A percentile compares a stretch with the other conserved stretches of the same genome.
Evolutionary conservation across 1,140 invertebrate genomes (phyloP).

Genomic region (Mamestra configurata): DNA sequence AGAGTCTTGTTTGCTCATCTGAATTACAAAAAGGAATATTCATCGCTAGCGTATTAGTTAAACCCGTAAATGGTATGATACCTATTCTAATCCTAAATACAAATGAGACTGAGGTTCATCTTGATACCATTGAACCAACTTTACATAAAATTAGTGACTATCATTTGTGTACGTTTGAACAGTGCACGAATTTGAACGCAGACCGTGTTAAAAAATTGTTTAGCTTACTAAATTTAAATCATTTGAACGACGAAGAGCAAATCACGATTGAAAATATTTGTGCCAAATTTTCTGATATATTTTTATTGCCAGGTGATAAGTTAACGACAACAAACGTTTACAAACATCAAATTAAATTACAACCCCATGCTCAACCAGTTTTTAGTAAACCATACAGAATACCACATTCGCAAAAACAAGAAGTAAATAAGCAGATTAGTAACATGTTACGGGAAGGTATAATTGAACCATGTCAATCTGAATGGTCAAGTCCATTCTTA

Average conservation of each 20-base stretch:
- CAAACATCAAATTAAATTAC: conserved; percentile 59
- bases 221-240: conserved; percentile 56
- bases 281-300: conserved; percentile 65
- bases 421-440: conserved; percentile 52
- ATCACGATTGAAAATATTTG: conserved; percentile 61
- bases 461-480: conserved; percentile 56
- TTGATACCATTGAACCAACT: conserved; percentile 51
- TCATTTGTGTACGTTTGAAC: conserved; percentile 52
- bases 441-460: conserved; percentile 54
- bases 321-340: conserved; percentile 60
- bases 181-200: conserved; percentile 36
- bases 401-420: conserved; percentile 57
- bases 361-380: conserved; percentile 56
- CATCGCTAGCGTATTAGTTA: conserved; percentile 53
- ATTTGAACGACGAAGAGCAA: conserved; percentile 62
- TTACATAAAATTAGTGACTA: conserved; percentile 45
- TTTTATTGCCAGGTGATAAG: conserved; percentile 60
- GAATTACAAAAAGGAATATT: conserved; percentile 52
- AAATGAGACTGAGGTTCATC: conserved; percentile 39
- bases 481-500: conserved; percentile 57
- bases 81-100: conserved; percentile 56
- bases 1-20: conserved; percentile 51
- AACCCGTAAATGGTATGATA: conserved; percentile 52
- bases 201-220: conserved; percentile 52
- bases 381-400: conserved; percentile 67